Conservation (phyloP, 2,888 invertebrate species). For the Stegana nigrithorax region DNA sequence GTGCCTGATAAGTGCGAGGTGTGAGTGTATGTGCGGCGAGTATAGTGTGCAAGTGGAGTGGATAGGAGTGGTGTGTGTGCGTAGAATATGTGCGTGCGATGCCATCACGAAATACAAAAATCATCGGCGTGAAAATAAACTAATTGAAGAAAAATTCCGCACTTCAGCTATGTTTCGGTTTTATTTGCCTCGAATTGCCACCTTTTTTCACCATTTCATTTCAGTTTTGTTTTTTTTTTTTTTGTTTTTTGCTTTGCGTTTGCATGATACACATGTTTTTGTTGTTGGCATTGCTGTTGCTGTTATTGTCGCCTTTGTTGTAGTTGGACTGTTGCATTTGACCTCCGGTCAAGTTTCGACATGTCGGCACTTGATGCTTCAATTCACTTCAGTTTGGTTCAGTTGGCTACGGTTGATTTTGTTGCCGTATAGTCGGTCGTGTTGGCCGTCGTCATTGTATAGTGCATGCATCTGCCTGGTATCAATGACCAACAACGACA, state of each 20-base stretch:
- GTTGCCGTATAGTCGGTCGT: constrained; percentile 27
- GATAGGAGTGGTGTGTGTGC: no score
- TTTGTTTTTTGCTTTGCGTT: not conserved
- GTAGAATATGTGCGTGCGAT: not conserved
- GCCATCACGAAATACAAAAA: constrained; percentile 31
- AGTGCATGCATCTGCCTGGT: not conserved
- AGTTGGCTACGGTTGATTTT: constrained; percentile 22
- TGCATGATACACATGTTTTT: not conserved
- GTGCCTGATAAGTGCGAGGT: not conserved
- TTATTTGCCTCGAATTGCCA: not conserved
- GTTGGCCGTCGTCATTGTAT: not conserved
- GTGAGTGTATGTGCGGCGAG: not conserved
- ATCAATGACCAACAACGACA: constrained; percentile 27
- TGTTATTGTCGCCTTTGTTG: no score
- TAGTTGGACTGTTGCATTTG: constrained; percentile 53
- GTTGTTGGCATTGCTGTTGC: not conserved
- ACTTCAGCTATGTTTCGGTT: no score
- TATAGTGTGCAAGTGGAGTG: no score
- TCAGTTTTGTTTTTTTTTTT: not conserved
- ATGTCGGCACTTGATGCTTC: constrained; percentile 8
- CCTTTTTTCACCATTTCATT: no score
- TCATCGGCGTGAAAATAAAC: constrained; percentile 60
- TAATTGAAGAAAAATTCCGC: constrained; percentile 56
- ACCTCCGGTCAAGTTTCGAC: constrained; percentile 54
- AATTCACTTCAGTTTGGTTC: not conserved